phyloP scores from a whole-genome alignment of 2,888 invertebrate genomes.

The Atethmia centrago region DNA sequence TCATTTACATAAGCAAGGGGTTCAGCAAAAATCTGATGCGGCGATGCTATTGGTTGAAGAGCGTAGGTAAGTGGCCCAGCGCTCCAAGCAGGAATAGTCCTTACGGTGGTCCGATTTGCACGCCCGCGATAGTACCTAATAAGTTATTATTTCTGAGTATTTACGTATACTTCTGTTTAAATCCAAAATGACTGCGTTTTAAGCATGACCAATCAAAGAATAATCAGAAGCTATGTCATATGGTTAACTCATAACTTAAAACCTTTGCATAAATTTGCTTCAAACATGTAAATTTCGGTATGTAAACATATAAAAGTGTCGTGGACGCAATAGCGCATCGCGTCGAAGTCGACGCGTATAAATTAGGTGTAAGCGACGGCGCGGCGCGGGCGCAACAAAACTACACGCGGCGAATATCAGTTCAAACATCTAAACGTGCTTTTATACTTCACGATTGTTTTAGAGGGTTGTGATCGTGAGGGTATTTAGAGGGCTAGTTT shows the following conservation, averaged over 20 bases:
- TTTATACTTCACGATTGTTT: slow-evolving; percentile 77
- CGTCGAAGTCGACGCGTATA: slow-evolving; percentile 86
- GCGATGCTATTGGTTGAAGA: too few relatives aligned
- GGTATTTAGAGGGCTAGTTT: slow-evolving; percentile 11
- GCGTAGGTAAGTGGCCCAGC: too few relatives aligned
- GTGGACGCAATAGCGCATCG: slow-evolving; percentile 82
- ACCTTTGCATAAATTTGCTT: slow-evolving; percentile 36
- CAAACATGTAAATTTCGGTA: slow-evolving; percentile 63
- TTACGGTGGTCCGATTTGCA: too few relatives aligned
- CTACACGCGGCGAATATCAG: slow-evolving; percentile 83
- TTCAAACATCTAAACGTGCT: slow-evolving; percentile 79
- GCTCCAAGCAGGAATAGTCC: too few relatives aligned
- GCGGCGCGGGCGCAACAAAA: slow-evolving; percentile 78
- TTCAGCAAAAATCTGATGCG: too few relatives aligned
- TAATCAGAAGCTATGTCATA: slow-evolving; percentile 5
- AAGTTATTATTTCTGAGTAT: not conserved
- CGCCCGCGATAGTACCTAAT: too few relatives aligned
- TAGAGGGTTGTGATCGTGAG: slow-evolving; percentile 21
- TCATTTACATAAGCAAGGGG: too few relatives aligned
- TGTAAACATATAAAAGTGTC: slow-evolving; percentile 71
- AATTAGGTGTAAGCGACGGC: slow-evolving; percentile 83
- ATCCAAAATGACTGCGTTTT: not conserved
- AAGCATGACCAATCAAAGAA: not conserved
- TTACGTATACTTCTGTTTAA: not conserved
- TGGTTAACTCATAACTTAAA: slow-evolving; percentile 24